Percentiles rank a stretch among this genome's conserved stretches.
These are phyloP conservation scores for Epiblema foenella DNA, from an alignment of 2,888 invertebrate species.

Conservation along the genomic window DNA sequence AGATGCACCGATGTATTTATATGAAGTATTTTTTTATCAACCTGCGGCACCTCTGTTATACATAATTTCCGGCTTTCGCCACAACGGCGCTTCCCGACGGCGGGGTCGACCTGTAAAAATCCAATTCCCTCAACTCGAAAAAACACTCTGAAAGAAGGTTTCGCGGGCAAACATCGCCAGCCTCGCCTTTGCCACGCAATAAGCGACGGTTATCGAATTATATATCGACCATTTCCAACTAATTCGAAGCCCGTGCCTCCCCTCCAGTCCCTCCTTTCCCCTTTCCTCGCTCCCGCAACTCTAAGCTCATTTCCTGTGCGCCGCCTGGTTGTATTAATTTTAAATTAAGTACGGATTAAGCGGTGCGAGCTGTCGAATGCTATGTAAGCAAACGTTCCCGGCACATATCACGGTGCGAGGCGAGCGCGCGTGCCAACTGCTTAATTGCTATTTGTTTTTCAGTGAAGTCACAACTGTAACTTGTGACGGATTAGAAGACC, in stretches of 20 bases:
- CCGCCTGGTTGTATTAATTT: conserved; percentile 90
- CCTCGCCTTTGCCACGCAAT: conserved; percentile 51
- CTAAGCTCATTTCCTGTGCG: conserved; percentile 89
- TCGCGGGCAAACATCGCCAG: conserved; percentile 43
- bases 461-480: not conserved
- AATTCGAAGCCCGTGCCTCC: conserved; percentile 64
- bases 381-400: conserved; percentile 55
- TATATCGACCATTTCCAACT: conserved; percentile 62
- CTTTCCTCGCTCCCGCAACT: conserved; percentile 65
- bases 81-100: conserved; percentile 24
- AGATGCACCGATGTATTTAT: not conserved
- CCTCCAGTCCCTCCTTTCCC: conserved; percentile 46
- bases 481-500: not conserved
- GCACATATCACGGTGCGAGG: conserved; percentile 18
- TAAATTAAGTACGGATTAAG: conserved; percentile 87
- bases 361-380: conserved; percentile 55
- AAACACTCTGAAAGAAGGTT: conserved; percentile 40
- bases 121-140: conserved; percentile 26
- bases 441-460: conserved; percentile 1
- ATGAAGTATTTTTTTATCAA: conserved; percentile 31
- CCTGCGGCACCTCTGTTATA: conserved; percentile 27
- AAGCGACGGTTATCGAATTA: conserved; percentile 63
- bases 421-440: not conserved
- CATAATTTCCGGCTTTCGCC: conserved; percentile 26
- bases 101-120: conserved; percentile 19